These are phyloP conservation scores for Oryctes rhinoceros DNA, from an alignment of 1,140 invertebrate species.

Conservation along the genomic window DNA sequence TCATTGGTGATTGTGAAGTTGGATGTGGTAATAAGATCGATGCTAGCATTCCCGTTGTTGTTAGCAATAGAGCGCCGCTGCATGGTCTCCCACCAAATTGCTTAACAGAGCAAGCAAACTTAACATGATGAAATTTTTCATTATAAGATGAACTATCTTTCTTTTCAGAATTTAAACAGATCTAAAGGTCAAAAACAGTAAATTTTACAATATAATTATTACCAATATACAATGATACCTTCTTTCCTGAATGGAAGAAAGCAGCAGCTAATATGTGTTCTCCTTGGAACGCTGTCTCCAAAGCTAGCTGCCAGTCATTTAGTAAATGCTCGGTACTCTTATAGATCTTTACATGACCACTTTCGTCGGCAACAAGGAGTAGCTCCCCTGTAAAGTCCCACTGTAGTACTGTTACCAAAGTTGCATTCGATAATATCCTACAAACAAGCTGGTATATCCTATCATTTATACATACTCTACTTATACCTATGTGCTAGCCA, in stretches of 20 bases:
- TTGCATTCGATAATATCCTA: conserved; percentile 67
- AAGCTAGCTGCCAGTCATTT: conserved; percentile 75
- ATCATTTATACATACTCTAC: neutral
- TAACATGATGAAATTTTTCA: conserved; percentile 84
- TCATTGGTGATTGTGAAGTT: conserved; percentile 57
- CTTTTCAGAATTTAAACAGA: conserved; percentile 74
- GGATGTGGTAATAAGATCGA: conserved; percentile 68
- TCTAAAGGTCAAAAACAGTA: conserved; percentile 58
- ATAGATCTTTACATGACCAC: conserved; percentile 80
- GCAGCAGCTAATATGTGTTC: conserved; percentile 82
- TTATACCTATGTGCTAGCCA: conserved; percentile 81
- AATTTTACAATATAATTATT: conserved; percentile 26
- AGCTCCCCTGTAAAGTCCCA: conserved; percentile 86
- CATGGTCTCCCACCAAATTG: conserved; percentile 85
- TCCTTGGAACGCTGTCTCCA: conserved; percentile 66
- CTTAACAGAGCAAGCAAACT: conserved; percentile 81
- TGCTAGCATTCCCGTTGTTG: conserved; percentile 84
- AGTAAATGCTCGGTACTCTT: conserved; percentile 79
- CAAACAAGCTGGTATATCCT: conserved; percentile 47
- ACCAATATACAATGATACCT: conserved; percentile 61
- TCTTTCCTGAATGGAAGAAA: conserved; percentile 88
- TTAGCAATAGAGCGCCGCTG: conserved; percentile 83
- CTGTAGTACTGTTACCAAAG: conserved; percentile 78
- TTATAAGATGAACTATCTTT: conserved; percentile 82
- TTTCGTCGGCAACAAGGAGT: conserved; percentile 77